phyloP scores from a whole-genome alignment of 2,113 vertebrate species.

The Hemichromis elongatus region DNA sequence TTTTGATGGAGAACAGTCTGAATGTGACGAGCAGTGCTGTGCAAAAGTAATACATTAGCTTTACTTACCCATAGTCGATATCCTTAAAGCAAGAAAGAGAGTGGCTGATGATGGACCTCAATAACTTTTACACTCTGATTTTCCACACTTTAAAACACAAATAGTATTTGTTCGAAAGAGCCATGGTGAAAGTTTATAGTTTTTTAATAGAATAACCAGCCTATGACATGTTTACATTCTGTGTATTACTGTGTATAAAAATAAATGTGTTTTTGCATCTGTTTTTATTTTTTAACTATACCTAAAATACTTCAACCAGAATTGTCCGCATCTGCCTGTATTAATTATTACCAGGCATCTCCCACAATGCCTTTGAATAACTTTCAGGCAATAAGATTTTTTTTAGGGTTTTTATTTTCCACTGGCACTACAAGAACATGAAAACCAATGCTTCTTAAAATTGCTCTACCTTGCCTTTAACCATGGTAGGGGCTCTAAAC shows the following conservation, averaged over 20 bases:
- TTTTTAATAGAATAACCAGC: not conserved
- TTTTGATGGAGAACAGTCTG: slow-evolving; percentile 10
- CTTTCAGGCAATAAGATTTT: not conserved
- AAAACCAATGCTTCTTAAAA: not conserved
- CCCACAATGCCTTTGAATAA: not conserved
- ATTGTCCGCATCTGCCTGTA: not conserved
- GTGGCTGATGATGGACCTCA: not conserved
- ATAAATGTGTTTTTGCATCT: not conserved
- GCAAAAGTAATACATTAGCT: not conserved
- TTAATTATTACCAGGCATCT: not conserved
- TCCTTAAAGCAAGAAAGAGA: not conserved
- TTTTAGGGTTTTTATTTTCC: not conserved
- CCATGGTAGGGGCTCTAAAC: not conserved
- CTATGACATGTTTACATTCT: not conserved
- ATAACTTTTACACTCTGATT: not conserved
- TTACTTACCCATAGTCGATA: not conserved
- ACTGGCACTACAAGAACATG: not conserved
- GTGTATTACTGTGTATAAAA: not conserved
- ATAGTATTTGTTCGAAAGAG: not conserved
- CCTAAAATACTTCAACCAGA: not conserved
- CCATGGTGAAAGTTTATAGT: not conserved
- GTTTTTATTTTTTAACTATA: not conserved
- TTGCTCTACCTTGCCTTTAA: not conserved
- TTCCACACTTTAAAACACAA: not conserved
- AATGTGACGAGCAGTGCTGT: not conserved